These are phyloP conservation scores for Gambusia holbrooki DNA, from an alignment of 2,113 vertebrate genomes.

Conservation along the genomic window DNA sequence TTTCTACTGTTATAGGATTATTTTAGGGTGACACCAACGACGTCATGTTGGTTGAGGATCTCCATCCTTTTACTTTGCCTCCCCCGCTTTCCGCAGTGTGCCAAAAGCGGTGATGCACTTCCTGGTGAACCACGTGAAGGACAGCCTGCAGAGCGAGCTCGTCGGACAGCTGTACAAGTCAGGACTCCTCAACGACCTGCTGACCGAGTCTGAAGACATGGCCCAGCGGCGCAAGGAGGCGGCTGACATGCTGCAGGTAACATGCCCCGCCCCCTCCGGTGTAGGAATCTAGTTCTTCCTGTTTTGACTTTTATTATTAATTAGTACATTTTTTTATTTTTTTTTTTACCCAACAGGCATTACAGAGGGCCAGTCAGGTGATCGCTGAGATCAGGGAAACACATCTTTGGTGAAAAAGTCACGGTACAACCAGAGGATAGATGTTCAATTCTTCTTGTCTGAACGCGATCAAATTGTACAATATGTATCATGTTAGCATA, in stretches of 20 bases:
- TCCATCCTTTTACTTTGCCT: too few species aligned
- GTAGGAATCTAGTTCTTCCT: neutral
- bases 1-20: too few species aligned
- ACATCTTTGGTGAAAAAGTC: conserved; percentile 91
- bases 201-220: conserved; percentile 99
- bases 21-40: too few species aligned
- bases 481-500: conserved; percentile 5
- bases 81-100: conserved; percentile 81
- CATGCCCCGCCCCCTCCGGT: neutral
- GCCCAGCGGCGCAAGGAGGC: conserved; percentile 97
- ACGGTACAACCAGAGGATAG: conserved; percentile 6
- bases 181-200: conserved; percentile 91
- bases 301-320: neutral
- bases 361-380: conserved; percentile 97
- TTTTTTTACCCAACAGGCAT: conserved; percentile 78
- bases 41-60: too few species aligned
- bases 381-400: conserved; percentile 98
- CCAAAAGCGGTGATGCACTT: conserved; percentile 99
- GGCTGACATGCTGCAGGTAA: conserved; percentile 97
- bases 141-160: conserved; percentile 97
- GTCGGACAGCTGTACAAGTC: conserved; percentile 98
- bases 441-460: conserved; percentile 29
- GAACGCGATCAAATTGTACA: conserved; percentile 28
- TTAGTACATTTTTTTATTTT: neutral
- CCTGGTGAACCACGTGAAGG: conserved; percentile 98